phyloP scores from a whole-genome alignment of 2,113 vertebrate genomes.

The Notiomystis cincta region DNA sequence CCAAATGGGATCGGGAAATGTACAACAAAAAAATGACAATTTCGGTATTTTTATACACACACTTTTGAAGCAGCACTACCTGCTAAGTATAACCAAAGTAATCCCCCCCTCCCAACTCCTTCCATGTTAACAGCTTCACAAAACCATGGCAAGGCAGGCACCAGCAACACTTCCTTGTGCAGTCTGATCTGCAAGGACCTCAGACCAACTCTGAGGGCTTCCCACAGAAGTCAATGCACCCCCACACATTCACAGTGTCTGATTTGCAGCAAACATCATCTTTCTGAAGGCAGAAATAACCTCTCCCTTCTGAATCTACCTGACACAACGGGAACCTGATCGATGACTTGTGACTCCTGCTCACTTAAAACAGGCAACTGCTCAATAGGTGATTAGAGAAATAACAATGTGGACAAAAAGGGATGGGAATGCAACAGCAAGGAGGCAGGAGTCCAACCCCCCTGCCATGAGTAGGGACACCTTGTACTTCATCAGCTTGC shows the following conservation, averaged over 20 bases:
- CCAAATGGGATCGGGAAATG: not conserved
- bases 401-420: not conserved
- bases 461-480: not conserved
- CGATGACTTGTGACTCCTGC: not conserved
- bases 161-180: not conserved
- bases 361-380: not conserved
- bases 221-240: not conserved
- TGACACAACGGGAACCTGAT: not conserved
- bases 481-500: not conserved
- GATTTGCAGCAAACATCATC: not conserved
- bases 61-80: not conserved
- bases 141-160: not conserved
- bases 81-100: not conserved
- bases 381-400: not conserved
- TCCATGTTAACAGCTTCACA: not conserved
- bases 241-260: not conserved
- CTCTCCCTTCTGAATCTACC: not conserved
- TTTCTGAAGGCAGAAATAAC: not conserved
- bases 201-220: not conserved
- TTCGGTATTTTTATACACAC: not conserved
- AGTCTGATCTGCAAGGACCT: not conserved
- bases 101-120: not conserved
- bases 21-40: not conserved
- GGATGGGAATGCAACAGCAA: not conserved
- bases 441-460: not conserved